Conservation (phyloP, 2,888 invertebrate species). For the Dicyrtomina minuta region DNA sequence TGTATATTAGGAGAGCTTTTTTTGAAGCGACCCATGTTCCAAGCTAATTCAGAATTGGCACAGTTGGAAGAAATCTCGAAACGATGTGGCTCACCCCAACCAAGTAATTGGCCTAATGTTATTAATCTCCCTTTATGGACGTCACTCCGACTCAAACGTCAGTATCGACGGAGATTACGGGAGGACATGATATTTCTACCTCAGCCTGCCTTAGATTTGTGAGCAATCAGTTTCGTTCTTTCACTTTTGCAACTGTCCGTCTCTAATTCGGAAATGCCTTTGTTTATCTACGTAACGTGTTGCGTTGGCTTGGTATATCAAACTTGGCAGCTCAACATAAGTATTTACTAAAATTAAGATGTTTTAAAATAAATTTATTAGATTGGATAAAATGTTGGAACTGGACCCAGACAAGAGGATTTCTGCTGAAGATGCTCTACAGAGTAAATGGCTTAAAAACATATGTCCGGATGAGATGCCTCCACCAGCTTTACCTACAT, state of each 20-base stretch:
- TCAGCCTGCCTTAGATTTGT: constrained; percentile 76
- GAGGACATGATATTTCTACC: constrained; percentile 96
- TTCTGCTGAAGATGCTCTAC: constrained; percentile 89
- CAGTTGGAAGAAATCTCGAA: constrained; percentile 92
- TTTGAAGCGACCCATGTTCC: constrained; percentile 89
- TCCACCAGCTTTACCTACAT: constrained; percentile 81
- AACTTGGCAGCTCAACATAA: too few relatives aligned
- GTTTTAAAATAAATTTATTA: constrained; percentile 26
- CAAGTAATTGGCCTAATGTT: constrained; percentile 95
- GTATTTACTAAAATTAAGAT: too few relatives aligned
- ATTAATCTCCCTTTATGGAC: constrained; percentile 90
- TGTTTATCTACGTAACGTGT: too few relatives aligned
- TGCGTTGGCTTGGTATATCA: too few relatives aligned
- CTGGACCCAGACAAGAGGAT: constrained; percentile 92
- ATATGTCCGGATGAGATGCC: constrained; percentile 78
- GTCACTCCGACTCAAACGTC: constrained; percentile 85
- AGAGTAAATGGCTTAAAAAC: constrained; percentile 87
- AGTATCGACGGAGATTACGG: constrained; percentile 81
- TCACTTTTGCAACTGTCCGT: too few relatives aligned
- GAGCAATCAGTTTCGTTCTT: constrained; percentile 40
- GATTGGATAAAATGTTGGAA: constrained; percentile 89
- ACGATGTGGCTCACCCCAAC: constrained; percentile 92
- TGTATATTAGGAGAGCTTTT: constrained; percentile 98
- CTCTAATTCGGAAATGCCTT: too few relatives aligned
- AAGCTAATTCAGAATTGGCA: constrained; percentile 89